phyloP scores from a whole-genome alignment of 2,797 vertebrate species.

The Platyrinchus mystaceus region DNA sequence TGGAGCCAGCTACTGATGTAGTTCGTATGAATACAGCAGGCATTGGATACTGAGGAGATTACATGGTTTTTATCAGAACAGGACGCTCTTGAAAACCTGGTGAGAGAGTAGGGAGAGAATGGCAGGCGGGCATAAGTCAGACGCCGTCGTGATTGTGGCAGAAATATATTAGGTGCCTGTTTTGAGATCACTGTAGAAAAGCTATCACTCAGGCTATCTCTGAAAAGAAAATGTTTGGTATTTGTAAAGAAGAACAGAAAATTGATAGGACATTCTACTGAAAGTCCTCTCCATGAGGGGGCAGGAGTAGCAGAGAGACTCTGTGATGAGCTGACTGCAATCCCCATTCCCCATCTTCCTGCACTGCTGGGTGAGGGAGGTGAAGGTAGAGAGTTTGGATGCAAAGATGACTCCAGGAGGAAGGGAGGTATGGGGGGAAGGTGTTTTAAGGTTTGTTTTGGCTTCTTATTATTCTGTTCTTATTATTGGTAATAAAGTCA shows the following conservation, averaged over 20 bases:
- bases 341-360: not conserved
- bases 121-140: not conserved
- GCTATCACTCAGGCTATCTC: not conserved
- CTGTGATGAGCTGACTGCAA: not conserved
- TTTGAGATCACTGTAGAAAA: not conserved
- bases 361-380: too few species aligned
- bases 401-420: not conserved
- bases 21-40: not conserved
- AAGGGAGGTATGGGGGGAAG: rapidly evolving
- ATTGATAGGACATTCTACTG: not conserved
- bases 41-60: not conserved
- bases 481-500: not conserved
- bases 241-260: not conserved
- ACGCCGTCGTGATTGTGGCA: not conserved
- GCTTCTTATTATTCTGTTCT: not conserved
- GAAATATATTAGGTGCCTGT: not conserved
- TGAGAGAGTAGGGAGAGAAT: not conserved
- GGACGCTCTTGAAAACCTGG: not conserved
- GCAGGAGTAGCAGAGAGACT: not conserved
- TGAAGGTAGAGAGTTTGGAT: not conserved
- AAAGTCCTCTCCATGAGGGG: not conserved
- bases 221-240: not conserved
- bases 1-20: not conserved
- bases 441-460: not conserved
- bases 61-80: not conserved